Conservation (phyloP, 2,888 invertebrate species). For the Euspilapteryx auroguttella region DNA sequence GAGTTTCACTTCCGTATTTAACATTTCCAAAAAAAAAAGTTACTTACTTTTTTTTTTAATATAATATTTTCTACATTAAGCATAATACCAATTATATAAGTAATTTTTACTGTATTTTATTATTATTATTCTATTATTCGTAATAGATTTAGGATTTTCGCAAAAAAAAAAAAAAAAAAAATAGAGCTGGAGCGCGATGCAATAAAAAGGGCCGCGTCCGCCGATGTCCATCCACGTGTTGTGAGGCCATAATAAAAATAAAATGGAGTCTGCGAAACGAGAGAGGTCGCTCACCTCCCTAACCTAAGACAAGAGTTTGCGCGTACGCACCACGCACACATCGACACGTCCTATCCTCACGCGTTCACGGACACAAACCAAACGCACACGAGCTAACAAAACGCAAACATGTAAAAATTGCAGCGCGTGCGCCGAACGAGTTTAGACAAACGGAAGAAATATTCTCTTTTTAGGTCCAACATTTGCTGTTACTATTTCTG, state of each 20-base stretch:
- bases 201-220: slow-evolving; percentile 35
- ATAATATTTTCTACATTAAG: too few species aligned
- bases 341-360: slow-evolving; percentile 13
- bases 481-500: slow-evolving; percentile 24
- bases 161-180: too few species aligned
- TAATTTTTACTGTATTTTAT: too few species aligned
- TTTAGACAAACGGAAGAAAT: slow-evolving; percentile 61
- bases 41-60: too few species aligned
- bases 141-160: too few species aligned
- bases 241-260: slow-evolving; percentile 53
- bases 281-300: slow-evolving; percentile 59
- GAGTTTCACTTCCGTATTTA: too few species aligned
- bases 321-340: slow-evolving; percentile 38
- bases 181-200: slow-evolving; percentile 15
- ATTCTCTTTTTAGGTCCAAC: slow-evolving; percentile 51
- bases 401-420: slow-evolving; percentile 21
- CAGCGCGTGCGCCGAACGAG: slow-evolving; percentile 53
- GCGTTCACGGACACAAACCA: slow-evolving; percentile 12
- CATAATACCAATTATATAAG: too few species aligned
- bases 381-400: slow-evolving; percentile 9
- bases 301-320: slow-evolving; percentile 57
- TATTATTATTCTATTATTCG: too few species aligned
- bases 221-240: slow-evolving; percentile 40
- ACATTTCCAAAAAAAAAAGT: too few species aligned
- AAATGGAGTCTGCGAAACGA: slow-evolving; percentile 46